These are phyloP conservation scores for Sphaerophoria taeniata DNA, from an alignment of 2,888 invertebrate species.

Conservation along the genomic window DNA sequence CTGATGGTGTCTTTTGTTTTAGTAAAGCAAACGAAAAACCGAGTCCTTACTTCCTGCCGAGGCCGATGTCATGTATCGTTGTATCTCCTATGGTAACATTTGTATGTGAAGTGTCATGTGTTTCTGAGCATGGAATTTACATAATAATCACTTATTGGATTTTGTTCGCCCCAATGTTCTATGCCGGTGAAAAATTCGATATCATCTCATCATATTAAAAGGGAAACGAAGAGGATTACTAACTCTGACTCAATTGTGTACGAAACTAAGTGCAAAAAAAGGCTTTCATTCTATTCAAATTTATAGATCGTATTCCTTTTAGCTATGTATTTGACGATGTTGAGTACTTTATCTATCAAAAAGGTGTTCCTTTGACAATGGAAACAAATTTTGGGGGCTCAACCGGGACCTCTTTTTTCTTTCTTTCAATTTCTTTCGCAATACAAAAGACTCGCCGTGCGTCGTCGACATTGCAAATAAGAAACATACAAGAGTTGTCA, in stretches of 20 bases:
- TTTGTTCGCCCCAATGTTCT: constrained; percentile 30
- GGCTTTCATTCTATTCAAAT: constrained; percentile 36
- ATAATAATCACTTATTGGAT: constrained; percentile 52
- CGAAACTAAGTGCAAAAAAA: constrained; percentile 37
- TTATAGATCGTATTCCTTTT: constrained; percentile 9
- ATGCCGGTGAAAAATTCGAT: constrained; percentile 6
- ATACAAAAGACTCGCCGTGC: not conserved
- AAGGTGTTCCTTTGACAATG: not conserved
- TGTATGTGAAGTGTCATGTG: constrained; percentile 29
- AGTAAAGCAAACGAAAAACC: not conserved
- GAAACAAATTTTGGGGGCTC: not conserved
- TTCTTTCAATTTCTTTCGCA: not conserved
- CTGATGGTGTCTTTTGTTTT: constrained; percentile 3
- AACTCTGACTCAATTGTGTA: constrained; percentile 49
- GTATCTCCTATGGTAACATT: not conserved
- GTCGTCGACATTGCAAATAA: not conserved
- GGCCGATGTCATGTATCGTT: constrained; percentile 23
- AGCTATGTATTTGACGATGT: constrained; percentile 19
- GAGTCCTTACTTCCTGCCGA: not conserved
- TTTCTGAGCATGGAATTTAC: constrained; percentile 48
- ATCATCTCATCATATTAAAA: not conserved
- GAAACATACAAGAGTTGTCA: constrained; percentile 22
- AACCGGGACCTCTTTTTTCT: not conserved
- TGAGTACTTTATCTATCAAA: not conserved
- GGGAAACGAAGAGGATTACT: constrained; percentile 22